These are phyloP conservation scores for Gnathonemus echidnorhynchus DNA, from an alignment of 2,113 vertebrate species.

Conservation along the genomic window DNA sequence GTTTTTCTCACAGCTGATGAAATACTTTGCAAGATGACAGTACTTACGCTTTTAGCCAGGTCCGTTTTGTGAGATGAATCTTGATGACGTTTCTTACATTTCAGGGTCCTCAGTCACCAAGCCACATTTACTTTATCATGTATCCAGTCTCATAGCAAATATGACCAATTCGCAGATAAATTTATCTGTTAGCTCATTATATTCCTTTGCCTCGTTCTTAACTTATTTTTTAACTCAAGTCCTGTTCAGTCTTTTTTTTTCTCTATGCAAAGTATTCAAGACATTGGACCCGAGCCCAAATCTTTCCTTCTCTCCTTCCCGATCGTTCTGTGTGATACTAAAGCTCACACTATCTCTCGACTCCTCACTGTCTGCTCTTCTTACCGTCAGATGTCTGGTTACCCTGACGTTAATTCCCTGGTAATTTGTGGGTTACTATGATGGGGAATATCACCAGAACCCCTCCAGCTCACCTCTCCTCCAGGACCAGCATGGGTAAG, in stretches of 20 bases:
- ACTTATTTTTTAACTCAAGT: not conserved
- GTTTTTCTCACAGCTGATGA: not conserved
- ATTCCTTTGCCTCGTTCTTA: not conserved
- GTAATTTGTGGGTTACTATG: constrained; percentile 50
- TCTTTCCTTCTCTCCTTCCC: constrained; percentile 2
- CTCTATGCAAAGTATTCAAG: not conserved
- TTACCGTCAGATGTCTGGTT: constrained; percentile 31
- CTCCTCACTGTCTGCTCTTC: constrained; percentile 21
- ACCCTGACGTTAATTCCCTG: constrained; percentile 52
- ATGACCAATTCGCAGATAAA: not conserved
- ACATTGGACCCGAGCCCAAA: not conserved
- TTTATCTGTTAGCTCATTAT: not conserved
- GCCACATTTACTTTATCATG: not conserved
- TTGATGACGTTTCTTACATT: not conserved
- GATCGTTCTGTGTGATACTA: not conserved
- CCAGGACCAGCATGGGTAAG: not conserved
- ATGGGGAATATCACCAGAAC: constrained; percentile 30
- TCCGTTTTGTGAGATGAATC: not conserved
- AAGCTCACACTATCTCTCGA: constrained; percentile 17
- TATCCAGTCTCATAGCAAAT: not conserved
- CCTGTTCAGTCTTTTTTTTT: constrained; percentile 3
- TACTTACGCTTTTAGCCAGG: not conserved
- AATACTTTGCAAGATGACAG: not conserved
- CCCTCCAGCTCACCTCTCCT: not conserved
- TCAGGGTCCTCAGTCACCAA: not conserved